Conservation (phyloP, 2,888 invertebrate genomes). For the Vannuccia rotundouncinata region DNA sequence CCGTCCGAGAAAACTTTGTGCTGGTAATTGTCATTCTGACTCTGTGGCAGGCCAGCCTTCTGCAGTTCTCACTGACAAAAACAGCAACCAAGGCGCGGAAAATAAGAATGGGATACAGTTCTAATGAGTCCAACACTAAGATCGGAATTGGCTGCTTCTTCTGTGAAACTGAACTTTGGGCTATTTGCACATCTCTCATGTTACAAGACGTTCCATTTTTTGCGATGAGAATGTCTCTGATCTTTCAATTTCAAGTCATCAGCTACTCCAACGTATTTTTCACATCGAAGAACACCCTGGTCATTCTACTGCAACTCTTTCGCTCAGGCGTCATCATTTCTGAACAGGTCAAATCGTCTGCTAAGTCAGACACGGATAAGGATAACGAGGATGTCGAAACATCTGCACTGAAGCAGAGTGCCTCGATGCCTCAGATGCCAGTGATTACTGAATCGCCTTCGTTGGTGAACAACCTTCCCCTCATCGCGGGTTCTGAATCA, state of each 20-base stretch:
- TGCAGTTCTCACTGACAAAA: conserved; percentile 59
- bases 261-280: conserved; percentile 94
- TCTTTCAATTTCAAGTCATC: conserved; percentile 76
- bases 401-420: too few species aligned
- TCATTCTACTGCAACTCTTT: conserved; percentile 78
- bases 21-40: conserved; percentile 60
- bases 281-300: conserved; percentile 80
- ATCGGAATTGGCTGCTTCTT: conserved; percentile 40
- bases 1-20: conserved; percentile 62
- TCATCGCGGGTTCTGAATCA: neutral
- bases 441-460: too few species aligned
- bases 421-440: too few species aligned
- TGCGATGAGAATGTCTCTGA: conserved; percentile 65
- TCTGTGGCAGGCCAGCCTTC: conserved; percentile 52
- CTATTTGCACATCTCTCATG: conserved; percentile 49
- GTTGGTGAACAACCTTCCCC: too few species aligned
- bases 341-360: conserved; percentile 25
- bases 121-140: neutral
- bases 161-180: conserved; percentile 45
- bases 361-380: neutral
- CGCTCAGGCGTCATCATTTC: conserved; percentile 61
- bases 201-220: conserved; percentile 54
- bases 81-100: conserved; percentile 36
- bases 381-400: too few species aligned
- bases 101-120: neutral